A percentile compares a stretch with the other conserved stretches of the same genome.
phyloP scores from a whole-genome alignment of 2,113 vertebrate species.

The Actinemys pallida region DNA sequence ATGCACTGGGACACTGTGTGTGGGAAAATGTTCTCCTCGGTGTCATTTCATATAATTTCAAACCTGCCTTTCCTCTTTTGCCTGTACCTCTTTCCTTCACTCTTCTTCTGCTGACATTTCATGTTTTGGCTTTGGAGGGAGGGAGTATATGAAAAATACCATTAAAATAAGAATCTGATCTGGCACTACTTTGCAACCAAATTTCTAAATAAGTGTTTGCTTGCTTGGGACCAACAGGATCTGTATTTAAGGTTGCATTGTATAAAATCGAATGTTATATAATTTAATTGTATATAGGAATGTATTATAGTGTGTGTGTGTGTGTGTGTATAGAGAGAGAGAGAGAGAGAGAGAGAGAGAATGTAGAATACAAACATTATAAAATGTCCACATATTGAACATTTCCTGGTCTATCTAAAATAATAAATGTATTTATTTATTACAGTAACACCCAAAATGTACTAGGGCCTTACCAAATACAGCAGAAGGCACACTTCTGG shows the following conservation, averaged over 20 bases:
- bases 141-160: not conserved
- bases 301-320: not conserved
- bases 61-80: not conserved
- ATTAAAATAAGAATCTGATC: not conserved
- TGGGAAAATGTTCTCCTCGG: not conserved
- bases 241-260: not conserved
- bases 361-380: not conserved
- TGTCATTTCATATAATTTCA: not conserved
- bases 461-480: slow-evolving; percentile 14
- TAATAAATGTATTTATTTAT: not conserved
- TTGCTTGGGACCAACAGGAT: not conserved
- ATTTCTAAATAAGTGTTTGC: not conserved
- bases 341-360: not conserved
- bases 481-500: slow-evolving; percentile 40
- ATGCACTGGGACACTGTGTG: not conserved
- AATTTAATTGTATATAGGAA: not conserved
- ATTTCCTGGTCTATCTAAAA: not conserved
- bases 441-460: not conserved
- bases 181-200: not conserved
- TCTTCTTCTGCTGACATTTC: not conserved
- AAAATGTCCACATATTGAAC: not conserved
- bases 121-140: not conserved
- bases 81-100: not conserved
- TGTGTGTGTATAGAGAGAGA: not conserved
- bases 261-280: not conserved